Percentiles rank a stretch among this genome's conserved stretches.
These are phyloP conservation scores for Styela clava DNA, from an alignment of 23 tunicate species.

Conservation along the genomic window DNA sequence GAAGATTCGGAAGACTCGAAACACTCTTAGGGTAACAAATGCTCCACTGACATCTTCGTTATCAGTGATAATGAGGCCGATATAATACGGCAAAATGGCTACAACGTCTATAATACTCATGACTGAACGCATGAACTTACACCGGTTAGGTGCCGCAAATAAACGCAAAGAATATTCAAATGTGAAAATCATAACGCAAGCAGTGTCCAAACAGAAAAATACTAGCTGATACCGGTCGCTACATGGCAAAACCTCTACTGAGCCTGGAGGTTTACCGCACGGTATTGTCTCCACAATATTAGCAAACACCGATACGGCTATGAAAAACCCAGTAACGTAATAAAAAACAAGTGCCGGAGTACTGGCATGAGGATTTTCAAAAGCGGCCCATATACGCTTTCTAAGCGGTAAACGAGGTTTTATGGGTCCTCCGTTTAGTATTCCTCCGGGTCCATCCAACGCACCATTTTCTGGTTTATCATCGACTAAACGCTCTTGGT, in stretches of 20 bases:
- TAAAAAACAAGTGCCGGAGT: conserved; percentile 99
- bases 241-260: conserved; percentile 38
- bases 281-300: conserved; percentile 96
- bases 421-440: conserved; percentile 27
- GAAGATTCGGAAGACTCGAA: conserved; percentile 99
- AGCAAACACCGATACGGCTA: conserved; percentile 98
- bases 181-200: conserved; percentile 96
- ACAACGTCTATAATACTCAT: conserved; percentile 99
- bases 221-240: conserved; percentile 77
- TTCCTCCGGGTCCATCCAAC: conserved; percentile 23
- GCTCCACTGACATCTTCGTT: conserved; percentile 99
- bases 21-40: conserved; percentile 99
- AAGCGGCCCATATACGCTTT: conserved; percentile 89
- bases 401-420: conserved; percentile 55
- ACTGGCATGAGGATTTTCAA: conserved; percentile 95
- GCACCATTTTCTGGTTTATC: conserved; percentile 28
- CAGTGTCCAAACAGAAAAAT: conserved; percentile 94
- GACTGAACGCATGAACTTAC: conserved; percentile 92
- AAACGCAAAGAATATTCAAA: conserved; percentile 88
- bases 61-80: conserved; percentile 90
- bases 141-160: conserved; percentile 95
- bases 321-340: conserved; percentile 98
- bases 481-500: conserved; percentile 84
- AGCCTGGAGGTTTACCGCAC: conserved; percentile 56
- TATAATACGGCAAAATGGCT: conserved; percentile 95